Conservation (phyloP, 2,113 vertebrate genomes). For the Campylomormyrus numenius region DNA sequence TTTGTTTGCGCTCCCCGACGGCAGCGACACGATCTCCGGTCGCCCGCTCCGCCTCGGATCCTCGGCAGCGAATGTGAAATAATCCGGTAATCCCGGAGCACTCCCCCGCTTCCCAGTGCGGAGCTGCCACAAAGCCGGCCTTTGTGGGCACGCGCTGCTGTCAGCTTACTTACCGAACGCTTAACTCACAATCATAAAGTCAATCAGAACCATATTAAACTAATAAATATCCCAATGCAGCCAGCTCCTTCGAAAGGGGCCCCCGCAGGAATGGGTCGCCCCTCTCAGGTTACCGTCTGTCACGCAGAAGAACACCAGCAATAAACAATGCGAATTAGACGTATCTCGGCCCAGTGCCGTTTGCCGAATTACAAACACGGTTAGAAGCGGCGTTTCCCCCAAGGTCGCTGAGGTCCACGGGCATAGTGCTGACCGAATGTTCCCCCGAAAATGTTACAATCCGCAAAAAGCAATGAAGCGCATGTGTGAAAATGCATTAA, state of each 20-base stretch:
- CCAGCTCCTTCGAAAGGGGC: neutral
- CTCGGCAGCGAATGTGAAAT: conserved; percentile 45
- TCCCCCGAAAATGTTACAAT: neutral
- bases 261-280: neutral
- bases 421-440: too few relatives aligned
- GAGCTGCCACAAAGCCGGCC: conserved; percentile 36
- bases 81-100: conserved; percentile 58
- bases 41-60: neutral
- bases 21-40: neutral
- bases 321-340: neutral
- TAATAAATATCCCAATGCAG: conserved; percentile 35
- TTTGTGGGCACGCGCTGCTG: neutral
- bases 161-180: conserved; percentile 9
- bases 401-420: neutral
- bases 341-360: neutral
- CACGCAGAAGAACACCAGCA: neutral
- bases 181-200: conserved; percentile 47
- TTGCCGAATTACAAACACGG: neutral
- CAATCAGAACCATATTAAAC: conserved; percentile 54
- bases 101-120: conserved; percentile 42
- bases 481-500: neutral
- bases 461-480: neutral
- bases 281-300: neutral
- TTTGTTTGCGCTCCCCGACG: conserved; percentile 22
- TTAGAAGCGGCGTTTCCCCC: neutral